These are phyloP conservation scores for Eriosoma lanigerum DNA, from an alignment of 1,140 invertebrate genomes.

Conservation along the genomic window DNA sequence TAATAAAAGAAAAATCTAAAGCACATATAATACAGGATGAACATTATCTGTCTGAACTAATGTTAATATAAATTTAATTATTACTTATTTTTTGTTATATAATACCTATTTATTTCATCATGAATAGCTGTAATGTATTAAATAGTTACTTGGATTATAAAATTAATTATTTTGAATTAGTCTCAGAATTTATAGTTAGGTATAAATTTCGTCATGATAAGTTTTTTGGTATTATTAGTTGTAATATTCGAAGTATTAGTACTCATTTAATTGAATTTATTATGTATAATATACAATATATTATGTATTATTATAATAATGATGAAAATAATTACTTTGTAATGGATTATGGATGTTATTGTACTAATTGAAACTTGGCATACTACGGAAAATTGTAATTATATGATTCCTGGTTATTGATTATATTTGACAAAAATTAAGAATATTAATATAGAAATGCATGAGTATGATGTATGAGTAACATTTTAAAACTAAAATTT, in stretches of 20 bases:
- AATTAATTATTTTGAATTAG: not conserved
- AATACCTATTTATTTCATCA: too few relatives aligned
- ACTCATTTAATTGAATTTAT: not conserved
- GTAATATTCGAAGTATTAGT: not conserved
- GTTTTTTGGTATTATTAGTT: not conserved
- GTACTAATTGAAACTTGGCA: not conserved
- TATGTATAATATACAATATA: too few relatives aligned
- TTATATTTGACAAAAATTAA: not conserved
- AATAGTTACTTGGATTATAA: not conserved
- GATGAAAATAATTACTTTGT: not conserved
- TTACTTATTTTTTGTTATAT: too few relatives aligned
- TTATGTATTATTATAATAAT: too few relatives aligned
- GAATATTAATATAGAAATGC: not conserved
- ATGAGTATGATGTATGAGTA: not conserved
- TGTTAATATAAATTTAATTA: not conserved
- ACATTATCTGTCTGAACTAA: not conserved
- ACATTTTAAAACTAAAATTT: not conserved
- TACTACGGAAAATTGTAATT: not conserved
- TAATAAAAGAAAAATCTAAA: not conserved
- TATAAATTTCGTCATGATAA: not conserved
- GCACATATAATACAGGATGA: not conserved
- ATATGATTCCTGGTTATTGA: not conserved
- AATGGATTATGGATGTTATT: not conserved
- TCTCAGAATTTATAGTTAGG: not conserved
- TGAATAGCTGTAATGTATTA: not conserved